Evolutionary conservation across 2,113 vertebrate species (phyloP).

Genomic region (Trochalopteron elliotii): DNA sequence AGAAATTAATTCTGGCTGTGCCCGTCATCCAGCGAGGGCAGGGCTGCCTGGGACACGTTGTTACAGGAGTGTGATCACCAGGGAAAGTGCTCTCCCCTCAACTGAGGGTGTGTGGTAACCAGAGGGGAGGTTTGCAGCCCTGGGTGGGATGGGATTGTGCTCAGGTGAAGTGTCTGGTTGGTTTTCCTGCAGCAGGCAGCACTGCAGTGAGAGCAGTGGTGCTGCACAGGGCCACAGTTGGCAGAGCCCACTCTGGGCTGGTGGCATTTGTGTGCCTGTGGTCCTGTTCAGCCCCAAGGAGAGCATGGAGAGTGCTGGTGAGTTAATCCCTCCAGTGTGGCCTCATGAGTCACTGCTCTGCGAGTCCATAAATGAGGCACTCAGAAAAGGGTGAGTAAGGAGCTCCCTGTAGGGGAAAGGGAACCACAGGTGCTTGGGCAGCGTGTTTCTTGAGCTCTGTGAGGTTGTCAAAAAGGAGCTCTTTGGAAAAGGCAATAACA

Average conservation of each 20-base stretch:
- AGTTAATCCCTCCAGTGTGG: fast-evolving
- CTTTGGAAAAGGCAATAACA: neutral
- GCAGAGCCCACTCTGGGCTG: neutral
- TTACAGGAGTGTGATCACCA: fast-evolving
- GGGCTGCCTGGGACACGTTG: fast-evolving
- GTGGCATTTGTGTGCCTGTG: fast-evolving
- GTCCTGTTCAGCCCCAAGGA: neutral
- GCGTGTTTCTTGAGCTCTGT: fast-evolving
- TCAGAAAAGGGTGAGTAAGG: neutral
- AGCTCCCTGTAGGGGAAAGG: neutral
- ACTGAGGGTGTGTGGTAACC: fast-evolving
- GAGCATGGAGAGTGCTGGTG: neutral
- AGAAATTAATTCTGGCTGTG: neutral
- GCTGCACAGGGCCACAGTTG: neutral
- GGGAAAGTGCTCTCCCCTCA: neutral
- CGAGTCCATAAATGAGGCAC: neutral
- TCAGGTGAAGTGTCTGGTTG: neutral
- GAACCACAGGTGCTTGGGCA: neutral
- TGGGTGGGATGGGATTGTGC: neutral
- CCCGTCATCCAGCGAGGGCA: neutral
- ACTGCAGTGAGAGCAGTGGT: neutral
- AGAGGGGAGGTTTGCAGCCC: neutral
- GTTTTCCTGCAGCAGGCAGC: neutral
- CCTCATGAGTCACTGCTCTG: neutral
- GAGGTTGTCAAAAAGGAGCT: neutral